phyloP scores from a whole-genome alignment of 2,888 invertebrate genomes.

The Mechanitis messenoides region DNA sequence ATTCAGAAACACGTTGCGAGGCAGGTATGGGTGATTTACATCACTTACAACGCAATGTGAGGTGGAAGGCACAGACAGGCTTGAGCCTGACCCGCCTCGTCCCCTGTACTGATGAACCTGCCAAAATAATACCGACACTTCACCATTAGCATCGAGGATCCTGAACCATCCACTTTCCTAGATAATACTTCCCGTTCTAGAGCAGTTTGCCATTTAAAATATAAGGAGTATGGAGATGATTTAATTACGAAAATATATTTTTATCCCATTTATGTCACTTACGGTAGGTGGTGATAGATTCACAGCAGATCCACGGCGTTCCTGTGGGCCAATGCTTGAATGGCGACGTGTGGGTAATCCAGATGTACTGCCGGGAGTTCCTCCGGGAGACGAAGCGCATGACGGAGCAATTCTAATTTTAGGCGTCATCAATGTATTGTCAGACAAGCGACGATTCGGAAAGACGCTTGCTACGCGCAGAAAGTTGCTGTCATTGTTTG shows the following conservation, averaged over 20 bases:
- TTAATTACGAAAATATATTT: constrained; percentile 7
- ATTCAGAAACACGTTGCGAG: constrained; percentile 54
- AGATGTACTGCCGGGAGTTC: constrained; percentile 81
- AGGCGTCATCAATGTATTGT: constrained; percentile 93
- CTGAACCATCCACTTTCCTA: constrained; percentile 10
- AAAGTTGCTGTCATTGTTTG: constrained; percentile 86
- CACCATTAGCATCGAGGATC: constrained; percentile 37
- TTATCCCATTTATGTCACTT: constrained; percentile 56
- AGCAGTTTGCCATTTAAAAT: constrained; percentile 9
- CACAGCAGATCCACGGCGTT: constrained; percentile 87
- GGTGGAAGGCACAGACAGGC: constrained; percentile 88
- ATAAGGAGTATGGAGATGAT: constrained; percentile 6
- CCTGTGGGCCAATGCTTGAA: constrained; percentile 94
- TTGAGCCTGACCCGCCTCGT: constrained; percentile 85
- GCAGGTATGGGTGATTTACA: constrained; percentile 50
- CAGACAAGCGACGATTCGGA: constrained; percentile 91
- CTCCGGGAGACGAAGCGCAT: constrained; percentile 89
- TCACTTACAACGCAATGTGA: constrained; percentile 82
- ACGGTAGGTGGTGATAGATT: constrained; percentile 94
- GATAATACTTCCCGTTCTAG: background rate
- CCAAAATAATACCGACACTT: constrained; percentile 63
- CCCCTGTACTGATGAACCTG: constrained; percentile 81
- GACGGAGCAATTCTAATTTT: constrained; percentile 93
- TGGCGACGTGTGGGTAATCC: constrained; percentile 91
- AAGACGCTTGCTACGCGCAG: constrained; percentile 88